Percentiles rank a stretch among this genome's conserved stretches.
phyloP scores from a whole-genome alignment of 2,888 invertebrate species.

The Netelia fuscicornis region DNA sequence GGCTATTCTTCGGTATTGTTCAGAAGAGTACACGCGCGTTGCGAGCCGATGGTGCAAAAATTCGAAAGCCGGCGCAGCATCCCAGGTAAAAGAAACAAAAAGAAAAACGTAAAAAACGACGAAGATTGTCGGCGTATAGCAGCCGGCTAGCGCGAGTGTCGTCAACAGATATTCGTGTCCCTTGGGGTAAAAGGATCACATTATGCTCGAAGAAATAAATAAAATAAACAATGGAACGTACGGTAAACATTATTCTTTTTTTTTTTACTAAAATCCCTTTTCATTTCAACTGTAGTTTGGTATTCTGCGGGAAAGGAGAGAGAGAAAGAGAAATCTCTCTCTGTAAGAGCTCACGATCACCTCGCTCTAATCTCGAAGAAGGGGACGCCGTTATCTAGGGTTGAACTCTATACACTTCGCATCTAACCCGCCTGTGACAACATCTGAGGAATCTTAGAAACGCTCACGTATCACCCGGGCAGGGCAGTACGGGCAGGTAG shows the following conservation, averaged over 20 bases:
- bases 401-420: slow-evolving; percentile 69
- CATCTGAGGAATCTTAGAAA: slow-evolving; percentile 80
- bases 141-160: slow-evolving; percentile 22
- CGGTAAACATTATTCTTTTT: not conserved
- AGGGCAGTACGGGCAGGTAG: slow-evolving; percentile 76
- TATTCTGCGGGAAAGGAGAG: slow-evolving; percentile 34
- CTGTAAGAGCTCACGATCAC: slow-evolving; percentile 47
- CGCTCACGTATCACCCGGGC: slow-evolving; percentile 57
- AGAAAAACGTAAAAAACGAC: slow-evolving; percentile 21
- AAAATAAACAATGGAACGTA: slow-evolving; percentile 31
- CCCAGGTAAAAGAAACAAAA: not conserved
- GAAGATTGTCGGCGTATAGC: slow-evolving; percentile 13
- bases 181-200: slow-evolving; percentile 30
- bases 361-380: slow-evolving; percentile 63
- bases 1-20: slow-evolving; percentile 61
- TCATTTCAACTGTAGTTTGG: slow-evolving; percentile 45
- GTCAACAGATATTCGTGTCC: slow-evolving; percentile 18
- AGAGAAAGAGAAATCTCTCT: slow-evolving; percentile 1
- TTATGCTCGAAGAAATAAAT: slow-evolving; percentile 10
- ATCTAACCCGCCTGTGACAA: slow-evolving; percentile 83
- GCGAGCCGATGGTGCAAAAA: slow-evolving; percentile 27
- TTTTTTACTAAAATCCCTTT: slow-evolving; percentile 13
- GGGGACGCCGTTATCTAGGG: slow-evolving; percentile 74
- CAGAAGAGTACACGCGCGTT: slow-evolving; percentile 32
- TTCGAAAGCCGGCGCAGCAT: slow-evolving; percentile 45